These are phyloP conservation scores for Eonycteris spelaea DNA, from an alignment of 2,113 vertebrate genomes.

Conservation along the genomic window DNA sequence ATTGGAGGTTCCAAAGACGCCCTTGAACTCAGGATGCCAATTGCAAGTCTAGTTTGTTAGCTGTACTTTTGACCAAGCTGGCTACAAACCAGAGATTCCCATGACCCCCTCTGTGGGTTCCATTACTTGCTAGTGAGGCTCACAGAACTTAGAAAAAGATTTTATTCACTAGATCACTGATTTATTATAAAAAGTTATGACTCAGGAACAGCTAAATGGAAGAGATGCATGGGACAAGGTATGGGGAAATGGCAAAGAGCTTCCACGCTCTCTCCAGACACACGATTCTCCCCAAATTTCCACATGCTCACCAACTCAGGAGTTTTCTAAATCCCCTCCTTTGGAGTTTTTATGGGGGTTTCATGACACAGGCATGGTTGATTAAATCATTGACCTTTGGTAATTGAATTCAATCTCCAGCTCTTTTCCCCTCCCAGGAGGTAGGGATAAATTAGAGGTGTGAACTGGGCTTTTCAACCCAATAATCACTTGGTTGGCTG, in stretches of 20 bases:
- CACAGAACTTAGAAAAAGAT: neutral
- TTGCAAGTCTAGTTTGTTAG: neutral
- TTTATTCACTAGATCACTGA: neutral
- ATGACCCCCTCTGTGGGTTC: neutral
- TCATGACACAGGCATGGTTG: neutral
- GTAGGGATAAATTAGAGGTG: neutral
- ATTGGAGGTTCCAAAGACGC: neutral
- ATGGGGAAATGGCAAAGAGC: no score
- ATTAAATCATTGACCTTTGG: no score
- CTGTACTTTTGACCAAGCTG: neutral
- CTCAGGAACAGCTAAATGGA: neutral
- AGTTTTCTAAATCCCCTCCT: neutral
- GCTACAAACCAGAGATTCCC: neutral
- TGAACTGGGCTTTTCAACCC: neutral
- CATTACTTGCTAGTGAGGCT: neutral
- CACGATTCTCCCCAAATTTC: neutral
- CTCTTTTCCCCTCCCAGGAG: neutral
- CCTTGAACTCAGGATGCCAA: neutral
- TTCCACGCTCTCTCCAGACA: no score
- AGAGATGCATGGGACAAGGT: neutral
- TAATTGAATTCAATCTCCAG: neutral
- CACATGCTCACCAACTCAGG: neutral
- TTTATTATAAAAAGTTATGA: neutral
- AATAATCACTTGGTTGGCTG: neutral
- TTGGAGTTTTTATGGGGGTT: neutral